These are phyloP conservation scores for Chirona hameri DNA, from an alignment of 2,888 invertebrate species.

Conservation along the genomic window DNA sequence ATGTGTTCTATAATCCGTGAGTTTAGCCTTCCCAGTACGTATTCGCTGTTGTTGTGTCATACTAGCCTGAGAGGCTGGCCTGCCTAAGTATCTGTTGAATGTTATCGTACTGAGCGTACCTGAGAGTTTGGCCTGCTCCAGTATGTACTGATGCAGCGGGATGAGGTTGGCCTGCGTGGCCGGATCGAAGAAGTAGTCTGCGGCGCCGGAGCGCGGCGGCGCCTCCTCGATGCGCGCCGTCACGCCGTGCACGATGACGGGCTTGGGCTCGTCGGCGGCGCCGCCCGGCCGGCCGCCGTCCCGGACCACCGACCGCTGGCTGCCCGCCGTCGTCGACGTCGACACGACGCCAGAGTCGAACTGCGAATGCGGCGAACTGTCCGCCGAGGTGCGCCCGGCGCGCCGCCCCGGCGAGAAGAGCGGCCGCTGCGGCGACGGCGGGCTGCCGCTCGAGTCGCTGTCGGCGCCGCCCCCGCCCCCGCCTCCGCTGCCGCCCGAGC, in stretches of 20 bases:
- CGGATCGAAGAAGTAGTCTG: conserved; percentile 45
- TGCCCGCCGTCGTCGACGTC: conserved; percentile 35
- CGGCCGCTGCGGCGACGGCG: conserved; percentile 33
- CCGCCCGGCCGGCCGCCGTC: not conserved
- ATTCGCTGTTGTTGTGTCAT: too few relatives aligned
- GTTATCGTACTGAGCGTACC: conserved; percentile 48
- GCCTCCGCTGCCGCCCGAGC: conserved; percentile 10
- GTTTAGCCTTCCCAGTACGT: too few relatives aligned
- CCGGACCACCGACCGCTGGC: conserved; percentile 29
- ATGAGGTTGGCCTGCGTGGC: conserved; percentile 58
- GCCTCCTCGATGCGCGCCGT: conserved; percentile 31
- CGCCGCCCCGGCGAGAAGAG: conserved; percentile 29
- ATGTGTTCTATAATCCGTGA: too few relatives aligned
- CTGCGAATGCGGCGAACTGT: conserved; percentile 41
- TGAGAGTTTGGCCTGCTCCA: conserved; percentile 76
- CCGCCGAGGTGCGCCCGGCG: conserved; percentile 39
- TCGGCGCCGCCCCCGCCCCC: conserved; percentile 8
- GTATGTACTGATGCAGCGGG: conserved; percentile 80
- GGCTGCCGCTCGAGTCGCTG: conserved; percentile 30
- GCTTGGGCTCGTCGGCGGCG: conserved; percentile 36
- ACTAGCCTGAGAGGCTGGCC: too few relatives aligned
- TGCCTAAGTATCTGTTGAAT: too few relatives aligned
- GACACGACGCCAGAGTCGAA: conserved; percentile 43
- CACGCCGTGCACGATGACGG: conserved; percentile 30
- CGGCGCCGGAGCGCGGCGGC: conserved; percentile 42